Base-by-base conservation (phyloP, 2,888 invertebrate species). In the Hylaea fasciaria region DNA sequence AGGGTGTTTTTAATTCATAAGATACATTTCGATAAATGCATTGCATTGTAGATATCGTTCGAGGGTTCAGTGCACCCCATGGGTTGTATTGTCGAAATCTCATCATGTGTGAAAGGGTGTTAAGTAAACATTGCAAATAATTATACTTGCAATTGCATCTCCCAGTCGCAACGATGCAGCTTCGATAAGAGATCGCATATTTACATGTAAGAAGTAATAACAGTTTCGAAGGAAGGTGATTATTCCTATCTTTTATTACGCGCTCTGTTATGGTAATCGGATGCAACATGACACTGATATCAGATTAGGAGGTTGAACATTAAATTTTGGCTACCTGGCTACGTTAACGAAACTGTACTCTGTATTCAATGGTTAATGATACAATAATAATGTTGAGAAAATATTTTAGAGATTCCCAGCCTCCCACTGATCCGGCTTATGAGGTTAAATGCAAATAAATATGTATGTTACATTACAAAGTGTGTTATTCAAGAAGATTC, bases 71-170 rank as follows among this genome's bases (percentile, higher is more conserved):
- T 66, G 74, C 78, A 79, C 82, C 84, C 83, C 74, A 75, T 78
- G 71, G 71, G 61, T 68, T 59, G 69, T 74, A 81, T 91, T 92
- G 90, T 92, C 74, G 73, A 79, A 82, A 79, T 85, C 86, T 88
- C 90, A 79, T 92, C 92, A 93, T 88, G 89, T 89, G 90, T 89
- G 87, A 92, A 93, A 92, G 92, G 92, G 93, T 92, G 92, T 91
- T 92, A 92, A 92, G 92, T 92, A 93, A 93, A 93, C 93, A 93
- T 92, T 92, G 92, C 90, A 89, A 90, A 92, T 92, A 88, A 91
- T 91, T 92, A 91, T 87, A 88, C 91, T 89, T 83, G 83, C 86
- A 88, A 90, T 88, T 86, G 87, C 87, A 91, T 86, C 87, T 63
- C 78, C 74, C 76, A 73, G 74, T 78, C 69, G 73, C 73, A 77